Base-by-base conservation (phyloP, 2,888 invertebrate species). In the Leucophenga montana region DNA sequence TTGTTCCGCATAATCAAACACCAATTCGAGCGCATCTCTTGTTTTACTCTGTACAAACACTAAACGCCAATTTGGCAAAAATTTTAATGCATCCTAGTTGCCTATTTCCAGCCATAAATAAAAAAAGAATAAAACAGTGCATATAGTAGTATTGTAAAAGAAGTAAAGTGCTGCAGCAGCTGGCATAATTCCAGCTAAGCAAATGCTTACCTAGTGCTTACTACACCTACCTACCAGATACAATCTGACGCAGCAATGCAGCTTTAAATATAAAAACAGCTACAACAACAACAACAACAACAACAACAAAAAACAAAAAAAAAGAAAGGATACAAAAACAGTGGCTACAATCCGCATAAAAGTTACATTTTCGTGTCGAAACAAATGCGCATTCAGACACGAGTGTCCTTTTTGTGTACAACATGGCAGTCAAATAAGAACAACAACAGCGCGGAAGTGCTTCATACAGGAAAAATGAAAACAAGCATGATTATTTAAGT, bases 291-390 rank as follows among this genome's bases (percentile, higher is more conserved):
- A n/a, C n/a, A n/a, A n/a, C n/a, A n/a, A n/a, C n/a, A 18, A 8
- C 54, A 56, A 56, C 22, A 11, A 22, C 22, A 20, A 18, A 53
- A 53, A 53, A 18, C 11, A 27, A 56, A 56, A 20, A 22, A 22
- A 56, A 56, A 8, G 3, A 14, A 27, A 56, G 16, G 27, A 56
- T 20, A 56, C 16, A 1, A 22, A 56, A 56, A 56, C 20, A 56
- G 18, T 18, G 20, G 14, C 27, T 11, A 59, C 39, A 57, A 18
- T 22, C 16, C 46, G 27, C 61, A 61, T 39, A 64, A 64, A 64
- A 20, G 62, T 48, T 64, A 48, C 62, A 64, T 48, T 46, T 64
- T 46, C 22, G 14, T 46, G 62, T 57, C 57, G 62, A 48, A 64
- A 64, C 62, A 64, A 48, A 22, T 61, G 44, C 18, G 39, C 61